These are phyloP conservation scores for Megaleporinus macrocephalus DNA, from an alignment of 2,113 vertebrate genomes.

Conservation along the genomic window DNA sequence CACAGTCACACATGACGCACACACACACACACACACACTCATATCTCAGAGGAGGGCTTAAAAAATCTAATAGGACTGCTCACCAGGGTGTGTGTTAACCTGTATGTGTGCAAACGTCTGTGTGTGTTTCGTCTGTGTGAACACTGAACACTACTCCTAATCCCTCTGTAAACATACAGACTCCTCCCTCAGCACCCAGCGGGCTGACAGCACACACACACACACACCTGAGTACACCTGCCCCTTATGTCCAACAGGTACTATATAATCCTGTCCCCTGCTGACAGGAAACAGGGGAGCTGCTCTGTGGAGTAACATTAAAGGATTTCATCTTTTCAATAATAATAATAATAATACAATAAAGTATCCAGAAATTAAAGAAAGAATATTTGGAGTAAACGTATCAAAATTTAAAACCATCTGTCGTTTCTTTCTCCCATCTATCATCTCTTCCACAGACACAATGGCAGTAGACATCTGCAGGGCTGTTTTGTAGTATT, in stretches of 20 bases:
- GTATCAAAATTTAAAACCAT: too few relatives aligned
- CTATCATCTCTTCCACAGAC: too few relatives aligned
- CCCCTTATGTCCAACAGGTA: slow-evolving; percentile 9
- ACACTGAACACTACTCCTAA: slow-evolving; percentile 12
- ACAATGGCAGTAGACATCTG: too few relatives aligned
- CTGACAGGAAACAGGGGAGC: not conserved
- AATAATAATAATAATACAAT: too few relatives aligned
- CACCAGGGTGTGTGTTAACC: not conserved
- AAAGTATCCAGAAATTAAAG: not conserved
- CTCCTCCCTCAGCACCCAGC: slow-evolving; percentile 7
- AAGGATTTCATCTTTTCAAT: not conserved
- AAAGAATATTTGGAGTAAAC: too few relatives aligned
- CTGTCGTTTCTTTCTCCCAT: too few relatives aligned
- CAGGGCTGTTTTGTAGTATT: too few relatives aligned
- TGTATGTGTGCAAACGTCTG: not conserved
- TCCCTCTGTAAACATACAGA: slow-evolving; percentile 12
- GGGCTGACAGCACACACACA: not conserved
- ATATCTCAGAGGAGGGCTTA: slow-evolving; percentile 11
- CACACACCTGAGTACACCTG: slow-evolving; percentile 25
- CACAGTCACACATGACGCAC: slow-evolving; percentile 3
- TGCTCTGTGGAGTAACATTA: not conserved
- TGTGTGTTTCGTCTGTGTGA: not conserved
- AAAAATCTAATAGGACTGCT: slow-evolving; percentile 15
- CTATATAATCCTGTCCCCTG: not conserved
- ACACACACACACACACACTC: not conserved